Base-by-base conservation (phyloP, 2,888 invertebrate genomes). In the Crossocerus cetratus region DNA sequence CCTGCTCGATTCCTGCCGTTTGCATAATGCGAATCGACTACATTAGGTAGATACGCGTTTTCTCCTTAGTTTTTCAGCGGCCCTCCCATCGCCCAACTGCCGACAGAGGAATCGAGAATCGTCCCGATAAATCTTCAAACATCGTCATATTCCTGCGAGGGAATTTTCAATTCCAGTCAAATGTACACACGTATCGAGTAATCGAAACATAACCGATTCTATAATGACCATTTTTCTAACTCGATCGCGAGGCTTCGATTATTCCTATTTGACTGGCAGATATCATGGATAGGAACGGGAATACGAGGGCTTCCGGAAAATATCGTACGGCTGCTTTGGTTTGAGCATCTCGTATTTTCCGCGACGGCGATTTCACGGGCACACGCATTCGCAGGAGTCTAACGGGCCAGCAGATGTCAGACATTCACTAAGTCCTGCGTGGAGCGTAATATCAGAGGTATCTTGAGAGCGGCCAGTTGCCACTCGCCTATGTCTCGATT, bases 381-480 rank as follows among this genome's bases (percentile, higher is more conserved):
- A n/a, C 44, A 60, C 44, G 55, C 45, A 60, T 22, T 65, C 69
- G 60, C 45, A 44, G 59, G 55, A 65, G 60, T 54, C 55, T 84
- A 85, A 83, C 85, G 83, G 83, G 79, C 82, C 80, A 81, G 83
- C 85, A 85, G 85, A 83, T 85, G 86, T 84, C 82, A 84, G 82
- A 81, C 80, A 81, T 82, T 76, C 74, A 79, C 74, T 66, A 72
- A 72, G 71, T 67, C 73, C 70, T 72, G 69, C 65, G 59, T 63
- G 69, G 72, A 78, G 76, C 76, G 74, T 71, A 76, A 68, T 72
- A 80, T 80, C 69, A 76, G 77, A 65, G 75, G 65, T 49, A 20
- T 58, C 65, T 61, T 60, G 60, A 65, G 60, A 65, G 42, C 55
- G n/a, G 11, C 13, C 42, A 55, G 45, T 56, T 21, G 65, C 44